Percentiles rank a stretch among this genome's conserved stretches.
Conservation (phyloP, 2,113 vertebrate species). For the Alosa alosa region DNA sequence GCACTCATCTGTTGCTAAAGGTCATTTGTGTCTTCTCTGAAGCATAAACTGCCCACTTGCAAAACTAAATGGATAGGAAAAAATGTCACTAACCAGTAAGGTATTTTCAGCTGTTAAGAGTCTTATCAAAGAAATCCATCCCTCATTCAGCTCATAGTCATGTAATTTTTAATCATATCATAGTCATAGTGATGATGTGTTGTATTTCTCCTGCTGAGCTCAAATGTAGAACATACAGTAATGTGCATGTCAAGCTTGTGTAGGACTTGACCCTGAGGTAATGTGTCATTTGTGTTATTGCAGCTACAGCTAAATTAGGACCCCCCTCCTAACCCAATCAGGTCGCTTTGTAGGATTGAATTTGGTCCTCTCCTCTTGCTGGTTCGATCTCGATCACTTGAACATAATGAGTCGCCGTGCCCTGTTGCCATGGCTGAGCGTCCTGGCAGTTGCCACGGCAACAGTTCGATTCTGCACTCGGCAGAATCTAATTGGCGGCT, state of each 20-base stretch:
- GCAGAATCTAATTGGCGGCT: slow-evolving; percentile 54
- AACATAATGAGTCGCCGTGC: slow-evolving; percentile 41
- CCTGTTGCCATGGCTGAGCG: slow-evolving; percentile 41
- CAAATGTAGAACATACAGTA: background rate
- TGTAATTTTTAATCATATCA: background rate
- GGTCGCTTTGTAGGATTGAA: background rate
- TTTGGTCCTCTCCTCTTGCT: background rate
- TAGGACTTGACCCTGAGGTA: background rate
- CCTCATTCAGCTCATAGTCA: too few relatives aligned
- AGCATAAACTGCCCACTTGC: too few relatives aligned
- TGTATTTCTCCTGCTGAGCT: background rate
- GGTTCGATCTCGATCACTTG: background rate
- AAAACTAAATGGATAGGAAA: too few relatives aligned
- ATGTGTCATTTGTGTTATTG: background rate
- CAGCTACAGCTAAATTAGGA: background rate
- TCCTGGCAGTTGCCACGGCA: slow-evolving; percentile 35
- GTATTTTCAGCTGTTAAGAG: too few relatives aligned
- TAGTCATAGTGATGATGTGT: background rate
- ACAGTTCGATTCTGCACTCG: slow-evolving; percentile 40
- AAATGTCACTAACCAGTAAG: too few relatives aligned
- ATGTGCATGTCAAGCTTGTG: background rate
- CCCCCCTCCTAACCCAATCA: background rate
- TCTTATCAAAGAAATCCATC: too few relatives aligned
- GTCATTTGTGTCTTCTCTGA: too few relatives aligned
- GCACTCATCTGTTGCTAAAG: too few relatives aligned